These are phyloP conservation scores for Myiopsitta monachus DNA, from an alignment of 2,113 vertebrate species.

Conservation along the genomic window DNA sequence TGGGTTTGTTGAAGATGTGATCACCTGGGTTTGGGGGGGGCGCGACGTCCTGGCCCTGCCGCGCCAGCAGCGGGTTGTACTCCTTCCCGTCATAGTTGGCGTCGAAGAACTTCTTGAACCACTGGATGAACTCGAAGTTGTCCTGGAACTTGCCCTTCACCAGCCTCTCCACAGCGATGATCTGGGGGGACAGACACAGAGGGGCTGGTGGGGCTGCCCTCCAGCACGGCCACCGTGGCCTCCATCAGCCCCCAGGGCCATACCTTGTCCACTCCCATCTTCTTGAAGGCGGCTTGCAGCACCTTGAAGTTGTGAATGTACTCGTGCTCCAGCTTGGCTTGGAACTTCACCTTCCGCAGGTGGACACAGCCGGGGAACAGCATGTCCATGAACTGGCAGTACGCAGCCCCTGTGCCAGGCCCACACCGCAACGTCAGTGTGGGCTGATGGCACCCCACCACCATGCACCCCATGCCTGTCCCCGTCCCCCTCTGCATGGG, in stretches of 20 bases:
- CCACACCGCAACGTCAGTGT: background rate
- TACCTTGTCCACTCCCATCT: constrained; percentile 97
- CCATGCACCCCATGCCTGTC: accelerated
- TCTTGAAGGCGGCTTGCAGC: constrained; percentile 95
- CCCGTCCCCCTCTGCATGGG: accelerated
- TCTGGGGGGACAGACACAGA: constrained; percentile 71
- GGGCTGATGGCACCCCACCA: too few species aligned
- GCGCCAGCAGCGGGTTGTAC: constrained; percentile 91
- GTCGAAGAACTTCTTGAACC: constrained; percentile 99
- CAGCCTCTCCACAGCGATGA: constrained; percentile 94
- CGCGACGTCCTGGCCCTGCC: constrained; percentile 93
- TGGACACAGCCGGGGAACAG: constrained; percentile 94
- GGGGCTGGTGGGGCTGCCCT: background rate
- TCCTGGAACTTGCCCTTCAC: constrained; percentile 99
- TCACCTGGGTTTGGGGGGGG: constrained; percentile 96
- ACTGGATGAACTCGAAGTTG: constrained; percentile 99
- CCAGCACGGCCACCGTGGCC: accelerated
- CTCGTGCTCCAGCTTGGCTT: constrained; percentile 96
- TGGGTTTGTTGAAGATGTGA: constrained; percentile 96
- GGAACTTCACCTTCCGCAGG: constrained; percentile 97
- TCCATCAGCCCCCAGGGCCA: background rate
- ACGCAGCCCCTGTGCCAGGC: constrained; percentile 83
- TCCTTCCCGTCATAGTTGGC: constrained; percentile 99
- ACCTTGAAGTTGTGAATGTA: constrained; percentile 99
- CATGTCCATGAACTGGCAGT: constrained; percentile 99